Evolutionary conservation across 2,888 invertebrate genomes (phyloP), one percentile per base, ranked within the genome.

Genomic region (Latrodectus hesperus): DNA sequence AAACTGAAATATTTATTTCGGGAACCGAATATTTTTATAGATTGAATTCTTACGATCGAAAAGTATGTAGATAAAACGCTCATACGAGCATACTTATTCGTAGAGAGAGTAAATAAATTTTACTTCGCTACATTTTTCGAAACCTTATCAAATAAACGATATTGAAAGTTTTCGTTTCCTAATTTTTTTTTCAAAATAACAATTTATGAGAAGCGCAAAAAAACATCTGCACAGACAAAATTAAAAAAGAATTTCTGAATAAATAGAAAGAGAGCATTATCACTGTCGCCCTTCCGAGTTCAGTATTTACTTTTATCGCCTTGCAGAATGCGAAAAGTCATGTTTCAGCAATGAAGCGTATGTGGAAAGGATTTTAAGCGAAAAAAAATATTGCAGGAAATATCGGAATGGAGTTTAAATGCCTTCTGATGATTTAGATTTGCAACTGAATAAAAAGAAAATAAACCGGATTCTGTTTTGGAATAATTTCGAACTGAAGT

Each of bases 71-170:
- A 60, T 60, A 60, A 60, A 60, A 60, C n/a, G 60, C n/a, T 16
- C 60, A n/a, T 60, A 60, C 6, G n/a, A 60, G n/a, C n/a, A 60
- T 60, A 16, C n/a, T 16, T n/a, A 60, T 60, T 60, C n/a, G 12
- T n/a, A 5, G 60, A n/a, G 60, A n/a, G 14, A 60, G n/a, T 60
- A 60, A n/a, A 60, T 60, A 81, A 72, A 81, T 52, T 80, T 81
- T 60, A 65, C 74, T 80, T 74, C 81, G 81, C 53, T 81, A 73
- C 81, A 81, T 65, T 72, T 74, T 67, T 60, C 81, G 26, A 74
- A 67, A 81, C 73, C 67, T 81, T 81, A 81, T 81, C 81, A 74
- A 80, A 81, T 81, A 74, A 74, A 74, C 67, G 73, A 38, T 38
- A 38, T 38, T 38, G 38, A 38, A 38, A 1, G 38, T 38, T 38